Percentiles rank a stretch among this genome's conserved stretches.
Conservation (phyloP, 2,113 vertebrate genomes). For the Serilophus lunatus region DNA sequence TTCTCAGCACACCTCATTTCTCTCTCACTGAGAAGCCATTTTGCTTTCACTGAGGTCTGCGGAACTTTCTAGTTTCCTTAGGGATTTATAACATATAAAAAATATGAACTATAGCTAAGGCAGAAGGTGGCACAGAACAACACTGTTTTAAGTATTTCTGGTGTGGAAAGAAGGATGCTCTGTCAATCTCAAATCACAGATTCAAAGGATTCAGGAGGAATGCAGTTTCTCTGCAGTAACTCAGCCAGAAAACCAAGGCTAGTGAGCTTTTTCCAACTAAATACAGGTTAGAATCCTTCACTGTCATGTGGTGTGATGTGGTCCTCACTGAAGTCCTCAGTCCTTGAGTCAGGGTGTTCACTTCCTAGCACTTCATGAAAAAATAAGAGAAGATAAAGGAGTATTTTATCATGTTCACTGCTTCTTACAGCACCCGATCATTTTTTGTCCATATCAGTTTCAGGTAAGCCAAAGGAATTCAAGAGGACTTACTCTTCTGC, state of each 20-base stretch:
- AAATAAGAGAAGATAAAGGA: not conserved
- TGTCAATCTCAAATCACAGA: constrained; percentile 18
- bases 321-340: not conserved
- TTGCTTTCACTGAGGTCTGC: constrained; percentile 30
- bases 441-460: not conserved
- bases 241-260: not conserved
- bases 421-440: not conserved
- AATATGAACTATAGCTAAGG: not conserved
- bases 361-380: not conserved
- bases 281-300: not conserved
- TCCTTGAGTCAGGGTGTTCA: not conserved
- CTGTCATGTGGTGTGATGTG: fast-evolving
- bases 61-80: constrained; percentile 21
- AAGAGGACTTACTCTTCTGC: not conserved
- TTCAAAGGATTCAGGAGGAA: not conserved
- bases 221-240: not conserved
- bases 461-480: not conserved
- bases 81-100: not conserved
- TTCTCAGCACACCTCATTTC: constrained; percentile 48
- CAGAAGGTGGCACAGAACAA: not conserved
- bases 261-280: not conserved
- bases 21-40: constrained; percentile 19
- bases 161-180: not conserved
- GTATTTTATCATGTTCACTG: not conserved
- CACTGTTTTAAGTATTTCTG: not conserved